phyloP scores from a whole-genome alignment of 2,888 invertebrate genomes.

The Hartigia nigra region DNA sequence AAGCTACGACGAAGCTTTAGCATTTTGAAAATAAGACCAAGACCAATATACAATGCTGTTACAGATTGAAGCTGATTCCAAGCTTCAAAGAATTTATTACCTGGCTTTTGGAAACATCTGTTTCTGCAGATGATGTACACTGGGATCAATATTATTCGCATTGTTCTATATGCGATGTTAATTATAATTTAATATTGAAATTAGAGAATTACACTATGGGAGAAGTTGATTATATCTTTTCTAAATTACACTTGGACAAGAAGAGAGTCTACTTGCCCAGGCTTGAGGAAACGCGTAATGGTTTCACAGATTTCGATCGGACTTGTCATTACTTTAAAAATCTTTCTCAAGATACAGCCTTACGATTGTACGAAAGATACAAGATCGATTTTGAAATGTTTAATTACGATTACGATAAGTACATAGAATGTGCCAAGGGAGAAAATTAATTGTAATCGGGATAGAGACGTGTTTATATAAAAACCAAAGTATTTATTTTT shows the following conservation, averaged over 20 bases:
- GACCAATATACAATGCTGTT: conserved; percentile 14
- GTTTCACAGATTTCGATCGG: conserved; percentile 47
- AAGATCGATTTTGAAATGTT: conserved; percentile 63
- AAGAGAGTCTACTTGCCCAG: conserved; percentile 38
- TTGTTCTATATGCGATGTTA: conserved; percentile 54
- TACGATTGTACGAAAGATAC: conserved; percentile 54
- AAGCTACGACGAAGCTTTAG: not conserved
- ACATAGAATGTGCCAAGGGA: conserved; percentile 46
- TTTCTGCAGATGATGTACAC: conserved; percentile 56
- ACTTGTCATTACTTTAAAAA: conserved; percentile 58
- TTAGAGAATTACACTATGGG: conserved; percentile 51
- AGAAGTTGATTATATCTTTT: conserved; percentile 48
- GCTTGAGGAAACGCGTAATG: conserved; percentile 46
- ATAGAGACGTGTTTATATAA: not conserved
- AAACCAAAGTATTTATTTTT: conserved; percentile 2
- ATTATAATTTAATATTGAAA: conserved; percentile 55
- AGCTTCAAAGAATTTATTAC: conserved; percentile 58
- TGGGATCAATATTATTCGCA: conserved; percentile 60
- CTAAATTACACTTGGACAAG: conserved; percentile 38
- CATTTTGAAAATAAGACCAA: not conserved
- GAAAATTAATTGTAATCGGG: not conserved
- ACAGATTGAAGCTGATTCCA: conserved; percentile 56
- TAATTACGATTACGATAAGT: conserved; percentile 51
- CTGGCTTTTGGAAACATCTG: conserved; percentile 52
- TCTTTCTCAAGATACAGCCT: conserved; percentile 44